Evolutionary conservation across 2,797 vertebrate species (phyloP).

Genomic region (Sebastes wilsoni): DNA sequence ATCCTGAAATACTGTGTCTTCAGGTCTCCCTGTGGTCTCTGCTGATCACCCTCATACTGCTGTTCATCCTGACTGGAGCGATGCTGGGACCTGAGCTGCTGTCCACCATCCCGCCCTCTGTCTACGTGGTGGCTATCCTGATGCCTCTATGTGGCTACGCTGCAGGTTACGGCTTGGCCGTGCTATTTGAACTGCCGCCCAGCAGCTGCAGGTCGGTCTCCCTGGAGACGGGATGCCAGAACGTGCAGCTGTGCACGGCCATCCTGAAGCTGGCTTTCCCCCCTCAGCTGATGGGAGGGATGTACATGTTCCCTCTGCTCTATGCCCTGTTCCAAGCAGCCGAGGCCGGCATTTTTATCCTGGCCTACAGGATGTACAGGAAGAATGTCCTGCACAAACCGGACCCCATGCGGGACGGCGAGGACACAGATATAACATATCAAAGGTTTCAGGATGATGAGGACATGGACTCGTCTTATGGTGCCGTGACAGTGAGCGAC

Average conservation of each 20-base stretch:
- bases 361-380: conserved; percentile 90
- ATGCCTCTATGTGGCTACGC: conserved; percentile 94
- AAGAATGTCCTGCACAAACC: conserved; percentile 87
- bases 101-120: conserved; percentile 89
- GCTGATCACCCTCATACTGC: conserved; percentile 89
- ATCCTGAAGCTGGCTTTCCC: conserved; percentile 97
- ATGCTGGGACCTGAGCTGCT: conserved; percentile 96
- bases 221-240: conserved; percentile 96
- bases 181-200: conserved; percentile 89
- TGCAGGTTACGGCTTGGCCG: conserved; percentile 91
- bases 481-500: conserved; percentile 86
- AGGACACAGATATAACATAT: conserved; percentile 91
- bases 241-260: conserved; percentile 97
- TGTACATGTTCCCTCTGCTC: conserved; percentile 98
- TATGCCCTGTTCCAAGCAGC: conserved; percentile 96
- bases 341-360: conserved; percentile 92
- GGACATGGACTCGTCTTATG: conserved; percentile 87
- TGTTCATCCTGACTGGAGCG: conserved; percentile 94
- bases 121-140: conserved; percentile 91
- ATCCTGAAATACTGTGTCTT: not conserved
- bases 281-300: conserved; percentile 90
- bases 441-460: conserved; percentile 93
- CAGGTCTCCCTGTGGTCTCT: conserved; percentile 97
- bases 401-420: conserved; percentile 77
- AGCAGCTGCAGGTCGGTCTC: conserved; percentile 92